These are phyloP conservation scores for Mythimna impura DNA, from an alignment of 2,888 invertebrate genomes.

Conservation along the genomic window DNA sequence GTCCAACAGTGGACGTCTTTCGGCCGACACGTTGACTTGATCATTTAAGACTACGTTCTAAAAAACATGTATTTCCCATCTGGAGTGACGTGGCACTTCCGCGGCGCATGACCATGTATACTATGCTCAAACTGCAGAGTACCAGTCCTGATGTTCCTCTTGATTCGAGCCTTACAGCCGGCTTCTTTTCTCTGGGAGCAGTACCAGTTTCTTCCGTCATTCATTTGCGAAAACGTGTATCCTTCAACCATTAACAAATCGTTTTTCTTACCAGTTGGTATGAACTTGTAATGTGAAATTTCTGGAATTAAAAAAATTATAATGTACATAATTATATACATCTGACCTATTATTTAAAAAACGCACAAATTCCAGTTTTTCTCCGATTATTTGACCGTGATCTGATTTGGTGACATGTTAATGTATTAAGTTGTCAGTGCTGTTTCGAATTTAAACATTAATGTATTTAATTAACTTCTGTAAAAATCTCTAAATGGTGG, in stretches of 20 bases:
- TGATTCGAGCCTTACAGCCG: conserved; percentile 70
- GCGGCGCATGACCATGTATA: conserved; percentile 35
- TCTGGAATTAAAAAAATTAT: conserved; percentile 49
- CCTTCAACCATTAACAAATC: conserved; percentile 59
- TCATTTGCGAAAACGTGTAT: conserved; percentile 71
- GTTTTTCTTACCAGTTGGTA: conserved; percentile 65
- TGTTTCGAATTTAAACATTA: not conserved
- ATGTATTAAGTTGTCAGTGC: not conserved
- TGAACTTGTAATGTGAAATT: conserved; percentile 50
- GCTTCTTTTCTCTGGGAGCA: conserved; percentile 71
- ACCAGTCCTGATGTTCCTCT: conserved; percentile 45
- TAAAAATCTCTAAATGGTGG: not conserved
- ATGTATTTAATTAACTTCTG: not conserved
- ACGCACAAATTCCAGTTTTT: too few species aligned
- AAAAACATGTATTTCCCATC: conserved; percentile 31
- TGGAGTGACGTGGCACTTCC: conserved; percentile 23
- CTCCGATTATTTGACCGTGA: not conserved
- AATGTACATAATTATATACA: too few species aligned
- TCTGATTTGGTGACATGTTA: not conserved
- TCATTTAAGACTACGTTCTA: not conserved
- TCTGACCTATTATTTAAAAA: too few species aligned
- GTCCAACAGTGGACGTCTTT: too few species aligned
- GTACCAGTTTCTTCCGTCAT: conserved; percentile 70
- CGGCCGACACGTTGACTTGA: too few species aligned
- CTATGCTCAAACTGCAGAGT: conserved; percentile 31